These are phyloP conservation scores for Hypena proboscidalis DNA, from an alignment of 2,888 invertebrate species.

Conservation along the genomic window DNA sequence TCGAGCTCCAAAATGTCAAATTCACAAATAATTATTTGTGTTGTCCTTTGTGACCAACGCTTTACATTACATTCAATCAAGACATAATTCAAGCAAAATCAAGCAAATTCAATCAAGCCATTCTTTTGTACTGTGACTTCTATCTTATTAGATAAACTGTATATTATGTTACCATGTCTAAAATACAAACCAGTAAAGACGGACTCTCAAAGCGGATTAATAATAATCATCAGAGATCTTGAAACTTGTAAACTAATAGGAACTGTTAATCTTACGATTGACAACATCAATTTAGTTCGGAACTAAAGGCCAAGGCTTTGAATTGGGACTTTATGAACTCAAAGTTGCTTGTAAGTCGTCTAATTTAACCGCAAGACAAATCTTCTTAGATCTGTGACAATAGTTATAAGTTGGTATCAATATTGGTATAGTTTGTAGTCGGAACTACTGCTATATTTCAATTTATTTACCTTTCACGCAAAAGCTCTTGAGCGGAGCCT, in stretches of 20 bases:
- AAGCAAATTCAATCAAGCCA: too few relatives aligned
- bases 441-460: not conserved
- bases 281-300: constrained; percentile 41
- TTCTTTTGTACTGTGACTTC: too few relatives aligned
- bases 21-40: too few relatives aligned
- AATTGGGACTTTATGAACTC: constrained; percentile 41
- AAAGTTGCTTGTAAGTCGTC: constrained; percentile 44
- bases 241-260: constrained; percentile 34
- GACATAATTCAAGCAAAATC: too few relatives aligned
- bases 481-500: too few relatives aligned
- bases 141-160: too few relatives aligned
- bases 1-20: too few relatives aligned
- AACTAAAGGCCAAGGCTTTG: constrained; percentile 50
- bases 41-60: too few relatives aligned
- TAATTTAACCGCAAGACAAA: constrained; percentile 32
- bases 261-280: constrained; percentile 43
- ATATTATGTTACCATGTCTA: too few relatives aligned
- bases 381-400: constrained; percentile 33
- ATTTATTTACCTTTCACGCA: too few relatives aligned
- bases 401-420: constrained; percentile 12
- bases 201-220: constrained; percentile 39
- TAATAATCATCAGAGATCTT: constrained; percentile 28
- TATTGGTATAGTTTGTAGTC: not conserved
- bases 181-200: too few relatives aligned
- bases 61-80: too few relatives aligned